A percentile compares a stretch with the other conserved stretches of the same genome.
These are phyloP conservation scores for Pycnomerus fuliginosus DNA, from an alignment of 2,888 invertebrate genomes.

Conservation along the genomic window DNA sequence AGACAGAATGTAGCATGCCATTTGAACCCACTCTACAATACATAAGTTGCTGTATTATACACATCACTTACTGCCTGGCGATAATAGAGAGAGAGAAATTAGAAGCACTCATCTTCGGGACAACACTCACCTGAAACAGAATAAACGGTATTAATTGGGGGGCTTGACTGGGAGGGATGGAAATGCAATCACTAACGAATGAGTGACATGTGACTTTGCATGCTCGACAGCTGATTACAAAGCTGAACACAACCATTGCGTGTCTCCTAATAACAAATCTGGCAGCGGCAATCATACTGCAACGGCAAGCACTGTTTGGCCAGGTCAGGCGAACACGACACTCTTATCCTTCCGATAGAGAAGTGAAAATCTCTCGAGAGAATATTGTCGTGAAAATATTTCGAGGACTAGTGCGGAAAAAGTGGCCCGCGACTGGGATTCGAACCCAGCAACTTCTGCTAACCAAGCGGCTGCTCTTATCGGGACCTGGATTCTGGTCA, in stretches of 20 bases:
- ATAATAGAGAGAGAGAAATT: slow-evolving; percentile 21
- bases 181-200: slow-evolving; percentile 21
- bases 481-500: too few relatives aligned
- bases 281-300: slow-evolving; percentile 44
- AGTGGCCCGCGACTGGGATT: too few relatives aligned
- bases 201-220: slow-evolving; percentile 46
- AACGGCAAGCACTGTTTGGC: slow-evolving; percentile 45
- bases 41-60: slow-evolving; percentile 16
- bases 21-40: slow-evolving; percentile 16
- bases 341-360: too few relatives aligned
- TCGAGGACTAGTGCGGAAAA: too few relatives aligned
- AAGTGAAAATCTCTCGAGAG: too few relatives aligned
- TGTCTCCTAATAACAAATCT: slow-evolving; percentile 47
- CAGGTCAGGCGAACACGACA: slow-evolving; percentile 43
- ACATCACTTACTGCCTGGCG: slow-evolving; percentile 19
- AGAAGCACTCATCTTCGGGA: slow-evolving; percentile 16
- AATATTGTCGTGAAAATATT: too few relatives aligned
- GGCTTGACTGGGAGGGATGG: slow-evolving; percentile 3
- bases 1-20: slow-evolving; percentile 10
- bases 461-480: too few relatives aligned
- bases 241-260: slow-evolving; percentile 40
- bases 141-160: slow-evolving; percentile 24
- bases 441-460: too few relatives aligned
- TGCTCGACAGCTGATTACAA: slow-evolving; percentile 44
- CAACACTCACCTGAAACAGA: slow-evolving; percentile 40